Conservation (phyloP, 2,888 invertebrate genomes). For the Thyatira batis region DNA sequence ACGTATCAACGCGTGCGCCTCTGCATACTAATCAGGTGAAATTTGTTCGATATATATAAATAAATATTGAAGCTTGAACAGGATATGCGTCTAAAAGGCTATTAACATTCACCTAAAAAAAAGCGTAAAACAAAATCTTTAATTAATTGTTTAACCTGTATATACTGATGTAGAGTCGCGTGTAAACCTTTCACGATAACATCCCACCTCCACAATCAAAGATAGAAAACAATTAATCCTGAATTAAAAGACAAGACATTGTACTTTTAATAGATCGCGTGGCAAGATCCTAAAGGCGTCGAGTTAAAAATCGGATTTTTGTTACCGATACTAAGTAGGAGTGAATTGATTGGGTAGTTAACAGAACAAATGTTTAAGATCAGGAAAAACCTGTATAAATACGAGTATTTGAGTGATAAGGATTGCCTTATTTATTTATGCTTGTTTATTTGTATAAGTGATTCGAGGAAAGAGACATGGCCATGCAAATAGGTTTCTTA, state of each 20-base stretch:
- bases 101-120: conserved; percentile 1
- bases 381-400: conserved; percentile 6
- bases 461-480: conserved; percentile 8
- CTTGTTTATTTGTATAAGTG: background rate
- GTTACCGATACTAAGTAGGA: conserved; percentile 26
- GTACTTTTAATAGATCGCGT: conserved; percentile 19
- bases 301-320: conserved; percentile 16
- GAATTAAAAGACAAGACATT: conserved; percentile 24
- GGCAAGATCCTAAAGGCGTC: conserved; percentile 23
- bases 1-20: conserved; percentile 24
- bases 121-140: conserved; percentile 6
- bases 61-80: conserved; percentile 38
- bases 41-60: conserved; percentile 48
- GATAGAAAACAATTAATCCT: conserved; percentile 31
- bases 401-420: conserved; percentile 16
- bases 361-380: conserved; percentile 2
- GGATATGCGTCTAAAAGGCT: conserved; percentile 54
- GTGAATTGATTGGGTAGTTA: conserved; percentile 20
- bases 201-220: conserved; percentile 13
- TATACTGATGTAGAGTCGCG: conserved; percentile 14
- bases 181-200: conserved; percentile 14
- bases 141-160: conserved; percentile 7
- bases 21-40: conserved; percentile 71
- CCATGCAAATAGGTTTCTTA: too few species aligned
- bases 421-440: background rate